A percentile compares a stretch with the other conserved stretches of the same genome.
These are phyloP conservation scores for Blera fallax DNA, from an alignment of 2,888 invertebrate species.

Conservation along the genomic window DNA sequence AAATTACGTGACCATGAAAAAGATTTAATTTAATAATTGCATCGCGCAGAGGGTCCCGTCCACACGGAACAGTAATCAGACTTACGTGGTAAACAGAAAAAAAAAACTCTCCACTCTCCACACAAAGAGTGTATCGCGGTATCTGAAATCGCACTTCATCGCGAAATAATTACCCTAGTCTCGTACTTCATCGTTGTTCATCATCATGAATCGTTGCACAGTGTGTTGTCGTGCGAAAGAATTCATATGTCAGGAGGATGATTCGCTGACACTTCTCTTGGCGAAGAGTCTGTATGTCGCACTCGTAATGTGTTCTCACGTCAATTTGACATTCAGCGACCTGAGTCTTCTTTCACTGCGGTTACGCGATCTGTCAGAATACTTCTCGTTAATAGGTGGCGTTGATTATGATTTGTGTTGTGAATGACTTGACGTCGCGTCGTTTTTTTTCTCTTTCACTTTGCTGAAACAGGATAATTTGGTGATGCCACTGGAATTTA, in stretches of 20 bases:
- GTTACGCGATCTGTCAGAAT: conserved; percentile 26
- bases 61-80: conserved; percentile 6
- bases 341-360: background rate
- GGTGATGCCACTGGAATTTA: conserved; percentile 57
- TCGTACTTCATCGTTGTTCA: background rate
- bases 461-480: conserved; percentile 37
- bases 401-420: conserved; percentile 42
- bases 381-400: conserved; percentile 25
- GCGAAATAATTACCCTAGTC: conserved; percentile 47
- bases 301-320: conserved; percentile 39
- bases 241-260: conserved; percentile 4
- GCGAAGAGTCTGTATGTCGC: background rate
- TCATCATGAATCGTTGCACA: conserved; percentile 10
- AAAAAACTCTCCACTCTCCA: background rate
- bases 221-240: conserved; percentile 37
- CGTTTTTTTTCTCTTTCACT: too few species aligned
- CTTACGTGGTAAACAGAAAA: background rate
- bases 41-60: conserved; percentile 2
- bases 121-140: background rate
- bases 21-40: background rate
- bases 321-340: conserved; percentile 29
- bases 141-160: conserved; percentile 47
- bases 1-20: background rate
- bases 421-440: conserved; percentile 18
- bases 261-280: conserved; percentile 42